phyloP scores from a whole-genome alignment of 2,113 vertebrate species.

The Ibidorhyncha struthersii region DNA sequence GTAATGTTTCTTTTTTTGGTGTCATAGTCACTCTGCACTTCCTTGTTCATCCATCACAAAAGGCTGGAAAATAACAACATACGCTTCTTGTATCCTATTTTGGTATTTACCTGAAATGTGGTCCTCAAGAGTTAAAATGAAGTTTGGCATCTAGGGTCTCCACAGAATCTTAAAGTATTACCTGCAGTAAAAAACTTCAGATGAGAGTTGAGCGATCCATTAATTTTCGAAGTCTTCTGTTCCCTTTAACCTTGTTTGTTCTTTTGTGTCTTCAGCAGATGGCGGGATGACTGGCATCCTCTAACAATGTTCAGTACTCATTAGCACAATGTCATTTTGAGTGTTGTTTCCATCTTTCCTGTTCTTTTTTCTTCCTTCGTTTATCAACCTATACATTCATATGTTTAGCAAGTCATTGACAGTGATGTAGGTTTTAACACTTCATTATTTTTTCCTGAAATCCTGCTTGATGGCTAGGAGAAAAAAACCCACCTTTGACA shows the following conservation, averaged over 20 bases:
- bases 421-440: slow-evolving; percentile 18
- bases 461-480: too few species aligned
- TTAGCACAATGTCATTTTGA: slow-evolving; percentile 66
- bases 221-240: slow-evolving; percentile 34
- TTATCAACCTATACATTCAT: slow-evolving; percentile 52
- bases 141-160: background rate
- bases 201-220: background rate
- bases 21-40: background rate
- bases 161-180: background rate
- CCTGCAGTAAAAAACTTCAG: background rate
- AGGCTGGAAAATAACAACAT: background rate
- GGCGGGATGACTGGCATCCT: slow-evolving; percentile 43
- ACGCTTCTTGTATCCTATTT: background rate
- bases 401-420: slow-evolving; percentile 19
- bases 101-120: background rate
- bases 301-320: slow-evolving; percentile 49
- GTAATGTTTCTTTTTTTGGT: background rate
- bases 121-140: background rate
- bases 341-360: slow-evolving; percentile 43
- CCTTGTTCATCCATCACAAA: background rate
- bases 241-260: slow-evolving; percentile 63
- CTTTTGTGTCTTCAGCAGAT: slow-evolving; percentile 64
- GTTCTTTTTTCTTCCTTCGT: slow-evolving; percentile 28
- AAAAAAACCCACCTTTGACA: background rate
- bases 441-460: too few species aligned